These are phyloP conservation scores for Anagyrus pseudococci DNA, from an alignment of 2,888 invertebrate genomes.

Conservation along the genomic window DNA sequence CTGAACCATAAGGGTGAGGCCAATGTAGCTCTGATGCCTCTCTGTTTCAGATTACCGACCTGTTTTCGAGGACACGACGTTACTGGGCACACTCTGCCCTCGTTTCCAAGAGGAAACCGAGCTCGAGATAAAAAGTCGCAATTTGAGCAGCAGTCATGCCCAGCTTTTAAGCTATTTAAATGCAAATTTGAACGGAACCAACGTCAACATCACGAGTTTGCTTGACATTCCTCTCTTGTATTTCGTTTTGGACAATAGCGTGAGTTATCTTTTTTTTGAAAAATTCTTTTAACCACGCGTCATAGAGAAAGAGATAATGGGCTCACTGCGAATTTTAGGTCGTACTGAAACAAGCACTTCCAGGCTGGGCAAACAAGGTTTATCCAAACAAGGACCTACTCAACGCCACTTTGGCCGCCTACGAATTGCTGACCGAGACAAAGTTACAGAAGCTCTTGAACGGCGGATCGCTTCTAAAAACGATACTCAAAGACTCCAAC, in stretches of 20 bases:
- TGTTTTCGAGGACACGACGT: slow-evolving; percentile 33
- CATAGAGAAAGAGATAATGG: not conserved
- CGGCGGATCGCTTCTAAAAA: slow-evolving; percentile 61
- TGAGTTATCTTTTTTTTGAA: slow-evolving; percentile 7
- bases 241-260: slow-evolving; percentile 24
- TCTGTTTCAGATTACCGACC: slow-evolving; percentile 38
- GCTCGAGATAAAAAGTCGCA: slow-evolving; percentile 2
- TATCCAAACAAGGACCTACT: slow-evolving; percentile 61
- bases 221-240: slow-evolving; percentile 22
- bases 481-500: slow-evolving; percentile 45
- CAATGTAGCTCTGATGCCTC: not conserved
- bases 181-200: slow-evolving; percentile 11
- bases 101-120: slow-evolving; percentile 29
- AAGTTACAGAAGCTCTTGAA: slow-evolving; percentile 63
- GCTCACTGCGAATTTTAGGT: slow-evolving; percentile 18
- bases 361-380: slow-evolving; percentile 42
- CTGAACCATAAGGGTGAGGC: no score
- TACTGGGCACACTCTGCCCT: slow-evolving; percentile 47
- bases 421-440: slow-evolving; percentile 65
- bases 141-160: not conserved
- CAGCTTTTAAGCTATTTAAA: slow-evolving; percentile 6
- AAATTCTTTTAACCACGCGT: not conserved
- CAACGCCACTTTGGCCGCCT: slow-evolving; percentile 64
- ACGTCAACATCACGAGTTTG: slow-evolving; percentile 16
- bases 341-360: slow-evolving; percentile 26